phyloP scores from a whole-genome alignment of 92 coral and sea anemone species.

The Anthopleura xanthogrammica region DNA sequence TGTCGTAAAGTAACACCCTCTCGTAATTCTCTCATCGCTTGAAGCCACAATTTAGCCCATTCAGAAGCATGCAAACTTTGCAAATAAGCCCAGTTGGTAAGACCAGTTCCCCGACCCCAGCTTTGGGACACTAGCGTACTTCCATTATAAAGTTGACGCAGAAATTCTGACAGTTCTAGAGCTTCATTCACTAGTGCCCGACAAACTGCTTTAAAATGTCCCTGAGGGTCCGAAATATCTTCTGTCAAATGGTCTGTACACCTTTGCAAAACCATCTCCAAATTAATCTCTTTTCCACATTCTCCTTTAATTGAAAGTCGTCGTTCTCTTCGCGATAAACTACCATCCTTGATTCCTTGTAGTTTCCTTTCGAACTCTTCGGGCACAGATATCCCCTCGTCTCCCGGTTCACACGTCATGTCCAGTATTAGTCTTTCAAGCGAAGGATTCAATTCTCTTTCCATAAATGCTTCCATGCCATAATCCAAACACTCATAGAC shows the following conservation, averaged over 20 bases:
- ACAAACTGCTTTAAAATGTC: slow-evolving; percentile 81
- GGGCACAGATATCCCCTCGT: slow-evolving; percentile 72
- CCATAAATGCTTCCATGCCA: slow-evolving; percentile 84
- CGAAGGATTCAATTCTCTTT: slow-evolving; percentile 74
- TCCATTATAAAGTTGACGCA: slow-evolving; percentile 85
- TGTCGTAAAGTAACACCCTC: slow-evolving; percentile 81
- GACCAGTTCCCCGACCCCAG: slow-evolving; percentile 77
- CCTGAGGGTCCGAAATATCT: slow-evolving; percentile 53
- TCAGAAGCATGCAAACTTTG: slow-evolving; percentile 84
- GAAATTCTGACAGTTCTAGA: slow-evolving; percentile 66
- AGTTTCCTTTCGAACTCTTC: slow-evolving; percentile 38
- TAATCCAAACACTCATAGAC: slow-evolving; percentile 80
- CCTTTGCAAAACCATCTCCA: slow-evolving; percentile 65
- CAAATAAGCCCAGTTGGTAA: slow-evolving; percentile 83
- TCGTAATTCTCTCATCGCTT: slow-evolving; percentile 78
- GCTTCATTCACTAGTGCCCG: slow-evolving; percentile 85
- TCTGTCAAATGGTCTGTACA: slow-evolving; percentile 74
- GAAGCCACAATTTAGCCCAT: slow-evolving; percentile 92
- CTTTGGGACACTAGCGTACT: slow-evolving; percentile 63
- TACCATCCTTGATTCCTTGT: slow-evolving; percentile 25
- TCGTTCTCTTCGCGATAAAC: slow-evolving; percentile 43
- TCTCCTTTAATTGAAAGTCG: slow-evolving; percentile 33
- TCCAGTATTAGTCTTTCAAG: slow-evolving; percentile 73
- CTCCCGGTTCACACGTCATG: slow-evolving; percentile 83
- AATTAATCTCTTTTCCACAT: slow-evolving; percentile 43